phyloP scores from a whole-genome alignment of 2,797 vertebrate genomes.

The Clarias fuscus region DNA sequence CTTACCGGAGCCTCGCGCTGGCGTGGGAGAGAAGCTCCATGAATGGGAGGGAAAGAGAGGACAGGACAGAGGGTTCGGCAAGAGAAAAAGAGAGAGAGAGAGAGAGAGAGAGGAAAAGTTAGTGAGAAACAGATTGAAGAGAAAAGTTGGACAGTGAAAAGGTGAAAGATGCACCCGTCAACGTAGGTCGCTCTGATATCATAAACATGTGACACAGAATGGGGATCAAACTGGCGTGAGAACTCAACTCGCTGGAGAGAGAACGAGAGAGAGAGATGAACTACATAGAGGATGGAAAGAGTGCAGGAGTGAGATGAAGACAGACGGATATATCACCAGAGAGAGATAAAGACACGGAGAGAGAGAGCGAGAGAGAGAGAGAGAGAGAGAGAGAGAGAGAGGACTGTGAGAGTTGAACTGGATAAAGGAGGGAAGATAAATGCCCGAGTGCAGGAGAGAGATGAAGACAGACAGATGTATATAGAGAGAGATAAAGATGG shows the following conservation, averaged over 20 bases:
- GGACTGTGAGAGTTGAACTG: neutral
- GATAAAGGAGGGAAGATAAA: neutral
- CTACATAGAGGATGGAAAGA: neutral
- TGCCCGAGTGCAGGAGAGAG: neutral
- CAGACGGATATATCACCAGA: neutral
- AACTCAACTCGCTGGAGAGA: constrained; percentile 20
- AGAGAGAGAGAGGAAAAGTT: constrained; percentile 20
- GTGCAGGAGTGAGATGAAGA: neutral
- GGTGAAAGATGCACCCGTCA: neutral
- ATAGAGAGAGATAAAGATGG: neutral
- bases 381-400: neutral
- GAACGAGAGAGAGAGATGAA: neutral
- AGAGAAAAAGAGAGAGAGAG: constrained; percentile 21
- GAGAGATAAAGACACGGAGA: neutral
- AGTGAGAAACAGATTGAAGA: constrained; percentile 40
- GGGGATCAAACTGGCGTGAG: constrained; percentile 33
- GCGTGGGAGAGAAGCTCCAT: constrained; percentile 41
- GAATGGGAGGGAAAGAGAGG: constrained; percentile 18
- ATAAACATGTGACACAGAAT: constrained; percentile 40
- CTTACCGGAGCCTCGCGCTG: constrained; percentile 34
- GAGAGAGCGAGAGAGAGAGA: neutral
- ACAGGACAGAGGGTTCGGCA: constrained; percentile 18
- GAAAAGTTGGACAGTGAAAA: constrained; percentile 5
- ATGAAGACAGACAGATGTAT: neutral
- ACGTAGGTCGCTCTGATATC: neutral